Percentiles rank a stretch among this genome's conserved stretches.
Evolutionary conservation across 2,888 invertebrate genomes (phyloP).

Genomic region (Ectobius pallidus): DNA sequence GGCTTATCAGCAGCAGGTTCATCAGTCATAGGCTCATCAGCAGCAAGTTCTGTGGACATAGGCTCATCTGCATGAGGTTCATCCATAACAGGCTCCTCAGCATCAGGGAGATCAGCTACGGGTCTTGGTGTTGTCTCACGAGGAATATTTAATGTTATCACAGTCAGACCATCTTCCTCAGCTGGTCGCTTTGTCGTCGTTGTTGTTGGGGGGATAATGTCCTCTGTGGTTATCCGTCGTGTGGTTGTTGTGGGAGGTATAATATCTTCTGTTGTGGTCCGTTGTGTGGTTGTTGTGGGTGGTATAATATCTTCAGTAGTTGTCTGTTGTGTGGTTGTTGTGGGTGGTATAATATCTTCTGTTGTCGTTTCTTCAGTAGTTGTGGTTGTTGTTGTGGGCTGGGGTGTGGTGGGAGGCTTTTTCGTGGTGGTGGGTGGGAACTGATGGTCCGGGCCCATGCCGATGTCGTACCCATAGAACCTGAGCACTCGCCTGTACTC

Average conservation of each 20-base stretch:
- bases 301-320: conserved; percentile 20
- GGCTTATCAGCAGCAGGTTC: too few species aligned
- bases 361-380: conserved; percentile 31
- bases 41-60: too few species aligned
- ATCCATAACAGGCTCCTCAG: too few species aligned
- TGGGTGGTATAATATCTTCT: not conserved
- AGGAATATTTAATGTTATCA: not conserved
- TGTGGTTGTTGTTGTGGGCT: conserved; percentile 30
- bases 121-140: not conserved
- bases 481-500: conserved; percentile 74
- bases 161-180: not conserved
- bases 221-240: too few species aligned
- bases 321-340: conserved; percentile 2
- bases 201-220: not conserved
- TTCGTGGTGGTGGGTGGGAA: conserved; percentile 29
- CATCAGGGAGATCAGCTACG: not conserved
- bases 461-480: conserved; percentile 83
- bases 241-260: not conserved
- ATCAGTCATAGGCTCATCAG: too few species aligned
- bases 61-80: too few species aligned
- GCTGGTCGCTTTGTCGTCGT: not conserved
- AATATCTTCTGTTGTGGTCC: conserved; percentile 40
- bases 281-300: not conserved
- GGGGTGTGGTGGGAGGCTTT: conserved; percentile 45
- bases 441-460: conserved; percentile 47